Evolutionary conservation across 2,888 invertebrate species (phyloP).

Genomic region (Anaspis maculata): DNA sequence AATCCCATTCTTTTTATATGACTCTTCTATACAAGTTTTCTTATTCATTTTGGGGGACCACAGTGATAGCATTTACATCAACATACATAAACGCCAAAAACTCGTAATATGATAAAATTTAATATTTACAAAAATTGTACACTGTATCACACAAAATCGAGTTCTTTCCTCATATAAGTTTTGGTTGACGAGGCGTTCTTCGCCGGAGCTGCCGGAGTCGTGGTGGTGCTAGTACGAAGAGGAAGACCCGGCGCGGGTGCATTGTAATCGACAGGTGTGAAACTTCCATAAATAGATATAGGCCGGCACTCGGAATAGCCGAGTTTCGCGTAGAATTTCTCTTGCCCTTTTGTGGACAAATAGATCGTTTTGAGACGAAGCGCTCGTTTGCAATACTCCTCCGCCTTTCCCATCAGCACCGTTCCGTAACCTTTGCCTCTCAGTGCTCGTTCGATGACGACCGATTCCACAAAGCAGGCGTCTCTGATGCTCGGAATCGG

Average conservation of each 20-base stretch:
- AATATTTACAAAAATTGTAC: too few relatives aligned
- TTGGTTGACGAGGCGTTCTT: conserved; percentile 10
- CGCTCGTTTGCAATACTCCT: conserved; percentile 60
- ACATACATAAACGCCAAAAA: too few relatives aligned
- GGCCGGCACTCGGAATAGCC: conserved; percentile 63
- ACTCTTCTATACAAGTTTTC: too few relatives aligned
- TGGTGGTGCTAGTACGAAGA: conserved; percentile 15
- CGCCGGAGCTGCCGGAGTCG: conserved; percentile 21
- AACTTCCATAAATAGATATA: conserved; percentile 56
- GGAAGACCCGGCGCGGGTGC: too few relatives aligned
- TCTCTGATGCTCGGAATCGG: conserved; percentile 59
- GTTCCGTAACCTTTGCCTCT: conserved; percentile 72
- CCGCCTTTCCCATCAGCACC: conserved; percentile 62
- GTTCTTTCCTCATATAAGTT: conserved; percentile 22
- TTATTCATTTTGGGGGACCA: too few relatives aligned
- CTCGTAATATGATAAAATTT: too few relatives aligned
- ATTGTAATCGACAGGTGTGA: too few relatives aligned
- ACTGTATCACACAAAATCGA: too few relatives aligned
- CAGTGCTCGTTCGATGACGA: conserved; percentile 62
- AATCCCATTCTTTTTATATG: too few relatives aligned
- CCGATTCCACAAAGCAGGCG: conserved; percentile 74
- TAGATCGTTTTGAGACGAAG: conserved; percentile 55
- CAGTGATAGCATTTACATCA: too few relatives aligned
- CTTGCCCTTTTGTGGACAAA: conserved; percentile 54
- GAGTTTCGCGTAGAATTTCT: conserved; percentile 65